These are phyloP conservation scores for Ellobius talpinus DNA, from an alignment of 2,113 vertebrate species.

Conservation along the genomic window DNA sequence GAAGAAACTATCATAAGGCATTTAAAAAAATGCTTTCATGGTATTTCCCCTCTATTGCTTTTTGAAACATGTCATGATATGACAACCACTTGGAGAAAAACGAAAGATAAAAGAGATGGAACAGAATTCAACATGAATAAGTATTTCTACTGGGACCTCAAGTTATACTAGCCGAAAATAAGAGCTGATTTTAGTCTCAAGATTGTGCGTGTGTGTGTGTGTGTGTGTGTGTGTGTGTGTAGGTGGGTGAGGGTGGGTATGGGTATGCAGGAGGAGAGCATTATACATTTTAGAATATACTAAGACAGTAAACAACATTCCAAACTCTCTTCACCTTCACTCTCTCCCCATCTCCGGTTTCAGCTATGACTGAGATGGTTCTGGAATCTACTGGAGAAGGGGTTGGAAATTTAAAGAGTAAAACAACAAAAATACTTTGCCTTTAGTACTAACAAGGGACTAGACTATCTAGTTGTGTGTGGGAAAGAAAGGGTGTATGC, in stretches of 20 bases:
- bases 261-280: neutral
- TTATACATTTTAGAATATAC: constrained; percentile 3
- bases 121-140: constrained; percentile 3
- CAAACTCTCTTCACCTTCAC: neutral
- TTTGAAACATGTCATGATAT: neutral
- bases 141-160: constrained; percentile 23
- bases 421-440: constrained; percentile 7
- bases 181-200: neutral
- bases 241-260: too few relatives aligned
- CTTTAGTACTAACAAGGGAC: neutral
- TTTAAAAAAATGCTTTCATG: neutral
- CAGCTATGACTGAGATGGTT: neutral
- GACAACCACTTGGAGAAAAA: neutral
- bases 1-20: neutral
- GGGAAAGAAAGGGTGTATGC: neutral
- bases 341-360: neutral
- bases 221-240: too few relatives aligned
- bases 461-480: neutral
- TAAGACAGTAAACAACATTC: neutral
- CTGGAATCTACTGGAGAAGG: neutral
- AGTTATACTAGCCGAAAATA: neutral
- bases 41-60: neutral
- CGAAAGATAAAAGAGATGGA: neutral
- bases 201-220: neutral
- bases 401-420: neutral